Evolutionary conservation across 2,797 vertebrate species (phyloP), one percentile per base, ranked within the genome.

Genomic region (Lagorchestes hirsutus): DNA sequence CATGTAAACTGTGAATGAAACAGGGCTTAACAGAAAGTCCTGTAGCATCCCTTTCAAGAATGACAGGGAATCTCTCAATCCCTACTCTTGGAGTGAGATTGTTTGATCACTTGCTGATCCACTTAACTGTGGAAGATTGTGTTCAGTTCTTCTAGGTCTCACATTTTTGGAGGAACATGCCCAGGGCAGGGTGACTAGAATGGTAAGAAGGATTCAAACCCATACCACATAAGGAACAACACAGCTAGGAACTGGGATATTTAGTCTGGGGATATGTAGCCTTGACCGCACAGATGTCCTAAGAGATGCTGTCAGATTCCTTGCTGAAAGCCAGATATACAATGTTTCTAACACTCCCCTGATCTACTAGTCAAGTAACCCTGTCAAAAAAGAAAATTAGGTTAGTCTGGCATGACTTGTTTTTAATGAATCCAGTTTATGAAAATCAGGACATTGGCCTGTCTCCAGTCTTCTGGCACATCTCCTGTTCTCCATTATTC

Each of bases 331-430:
- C 74, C 74, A 87, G 74, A 87, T 87, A 87, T 87, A 87, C 74
- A 50, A 50, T 50, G 74, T 87, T 50, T 27, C 40, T 50, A 87
- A 87, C 74, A 50, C 50, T 87, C 74, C 74, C 74, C 74, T 87
- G 40, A 50, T 87, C 74, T 50, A 4, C 74, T 87, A 87, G 74
- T 87, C 40, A 87, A 87, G 74, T 87, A 87, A 87, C 74, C 74
- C 74, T 50, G 40, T 87, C 74, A 50, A 87, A 87, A 87, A 87
- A 87, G 74, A 87, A 87, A 87, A 87, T 87, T 87, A 87, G 74
- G 74, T 87, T 87, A 87, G 74, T 87, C 74, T 87, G 74, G 74
- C 74, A 87, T 87, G 74, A 87, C 74, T 87, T 87, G 74, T 87
- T 87, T 87, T 87, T 87, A 87, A 87, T 87, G 40, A 87, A 50